These are phyloP conservation scores for Diglossa cyanea DNA, from an alignment of 2,797 vertebrate species.

Conservation along the genomic window DNA sequence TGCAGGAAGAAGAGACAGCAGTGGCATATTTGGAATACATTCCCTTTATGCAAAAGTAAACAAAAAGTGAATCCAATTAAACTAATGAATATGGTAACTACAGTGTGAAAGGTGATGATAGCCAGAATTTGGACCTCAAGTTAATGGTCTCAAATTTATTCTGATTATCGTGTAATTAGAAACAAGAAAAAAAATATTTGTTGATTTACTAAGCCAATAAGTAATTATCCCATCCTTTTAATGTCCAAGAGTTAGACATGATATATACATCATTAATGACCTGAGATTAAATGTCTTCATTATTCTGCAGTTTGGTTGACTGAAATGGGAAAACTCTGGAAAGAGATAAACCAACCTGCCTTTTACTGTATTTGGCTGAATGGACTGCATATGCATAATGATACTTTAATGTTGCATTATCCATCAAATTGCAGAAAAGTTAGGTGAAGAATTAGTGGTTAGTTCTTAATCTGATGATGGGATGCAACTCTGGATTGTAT, in stretches of 20 bases:
- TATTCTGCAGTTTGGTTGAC: slow-evolving; percentile 4
- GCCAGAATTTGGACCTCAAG: slow-evolving; percentile 1
- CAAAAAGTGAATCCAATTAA: not conserved
- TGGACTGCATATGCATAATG: not conserved
- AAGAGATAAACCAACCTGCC: not conserved
- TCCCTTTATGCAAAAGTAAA: not conserved
- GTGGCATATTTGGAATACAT: not conserved
- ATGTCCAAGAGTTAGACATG: not conserved
- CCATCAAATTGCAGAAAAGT: not conserved
- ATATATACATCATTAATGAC: slow-evolving; percentile 35
- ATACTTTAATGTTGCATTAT: not conserved
- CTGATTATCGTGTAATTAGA: not conserved
- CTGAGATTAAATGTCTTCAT: not conserved
- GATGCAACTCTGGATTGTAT: not conserved
- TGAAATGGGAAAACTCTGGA: not conserved
- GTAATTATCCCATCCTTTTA: slow-evolving; percentile 7
- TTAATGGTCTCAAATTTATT: slow-evolving; percentile 5
- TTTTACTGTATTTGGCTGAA: not conserved
- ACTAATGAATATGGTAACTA: not conserved
- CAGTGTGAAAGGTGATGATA: not conserved
- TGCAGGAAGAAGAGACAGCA: not conserved
- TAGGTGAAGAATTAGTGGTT: not conserved
- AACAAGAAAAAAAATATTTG: not conserved
- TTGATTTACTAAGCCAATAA: slow-evolving; percentile 2
- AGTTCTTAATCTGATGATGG: not conserved